These are phyloP conservation scores for Bradypodion pumilum DNA, from an alignment of 2,797 vertebrate genomes.

Conservation along the genomic window DNA sequence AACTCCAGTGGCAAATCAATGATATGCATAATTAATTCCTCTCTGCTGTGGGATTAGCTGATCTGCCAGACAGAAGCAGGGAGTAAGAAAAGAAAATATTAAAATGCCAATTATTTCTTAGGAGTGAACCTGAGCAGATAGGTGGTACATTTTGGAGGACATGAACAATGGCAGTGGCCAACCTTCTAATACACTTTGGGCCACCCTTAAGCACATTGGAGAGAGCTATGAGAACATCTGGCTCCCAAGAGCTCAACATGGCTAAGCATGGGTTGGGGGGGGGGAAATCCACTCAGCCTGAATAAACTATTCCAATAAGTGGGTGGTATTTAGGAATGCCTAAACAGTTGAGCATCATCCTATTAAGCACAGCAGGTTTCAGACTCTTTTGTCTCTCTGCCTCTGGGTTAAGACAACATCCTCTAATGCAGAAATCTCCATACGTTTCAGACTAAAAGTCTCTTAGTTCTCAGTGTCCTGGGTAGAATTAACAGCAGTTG, in stretches of 20 bases:
- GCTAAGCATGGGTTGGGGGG: no score
- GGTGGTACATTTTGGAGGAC: neutral
- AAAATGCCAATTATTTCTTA: neutral
- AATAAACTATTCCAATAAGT: no score
- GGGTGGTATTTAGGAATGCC: neutral
- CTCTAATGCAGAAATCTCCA: neutral
- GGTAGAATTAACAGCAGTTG: no score
- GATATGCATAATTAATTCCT: conserved; percentile 29
- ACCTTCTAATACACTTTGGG: neutral
- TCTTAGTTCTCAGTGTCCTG: no score
- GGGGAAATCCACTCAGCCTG: no score
- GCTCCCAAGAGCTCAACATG: neutral
- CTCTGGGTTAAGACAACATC: neutral
- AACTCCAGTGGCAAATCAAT: conserved; percentile 11
- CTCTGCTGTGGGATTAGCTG: neutral
- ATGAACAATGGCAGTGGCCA: neutral
- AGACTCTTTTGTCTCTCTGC: neutral
- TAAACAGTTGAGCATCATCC: neutral
- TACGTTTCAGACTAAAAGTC: neutral
- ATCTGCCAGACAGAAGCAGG: neutral
- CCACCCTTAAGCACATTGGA: neutral
- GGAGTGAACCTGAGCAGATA: neutral
- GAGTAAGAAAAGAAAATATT: neutral
- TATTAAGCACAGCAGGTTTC: neutral
- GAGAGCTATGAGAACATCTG: neutral